Base-by-base conservation (phyloP, 2,797 vertebrate species). In the Fundulus diaphanus region DNA sequence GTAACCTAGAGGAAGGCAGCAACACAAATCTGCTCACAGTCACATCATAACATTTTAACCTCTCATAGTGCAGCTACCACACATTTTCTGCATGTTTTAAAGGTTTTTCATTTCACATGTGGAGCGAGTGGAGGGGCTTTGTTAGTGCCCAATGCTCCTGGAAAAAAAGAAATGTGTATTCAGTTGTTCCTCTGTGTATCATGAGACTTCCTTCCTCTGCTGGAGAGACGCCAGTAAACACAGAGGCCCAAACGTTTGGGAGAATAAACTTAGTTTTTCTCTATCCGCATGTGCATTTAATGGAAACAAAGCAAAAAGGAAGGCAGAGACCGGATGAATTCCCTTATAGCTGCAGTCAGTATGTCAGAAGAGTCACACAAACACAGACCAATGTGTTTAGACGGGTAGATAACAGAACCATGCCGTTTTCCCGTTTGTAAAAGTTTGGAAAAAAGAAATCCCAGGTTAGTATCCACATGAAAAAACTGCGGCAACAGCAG, bases 1-100 rank as follows among this genome's bases (percentile, higher is more conserved):
- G 96, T 96, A 86, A 97, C 94, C 97, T 99, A 6, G 8, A 76
- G 31, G 44, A 49, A 42, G 57, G 16, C 24, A 69, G 12, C 56
- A 52, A 31, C 52, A 73, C 4, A 2, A 5, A 61, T 18, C 42
- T 65, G 37, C n/a, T n/a, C n/a, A n/a, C n/a, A n/a, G 15, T 66
- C 1, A 56, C 9, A 8, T 49, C 13, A n/a, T 35, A 2, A 18
- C 18, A 79, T 22, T 27, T 37, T 1, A 6, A 0, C 35, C 57
- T 4, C 20, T 7, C 31, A 24, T 29, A 48, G 49, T 40, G 29
- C 35, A 46, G 40, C 24, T 18, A 5, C 8, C 1, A 11, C 31
- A 31, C 15, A 40, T 49, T 59, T 65, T n/a, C 9, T 56, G 13
- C 63, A 31, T 18, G 8, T 59, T 72, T 80, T 29, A n/a, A 68